A percentile compares a stretch with the other conserved stretches of the same genome.
Evolutionary conservation across 2,888 invertebrate species (phyloP).

Genomic region (Cephonodes hylas): DNA sequence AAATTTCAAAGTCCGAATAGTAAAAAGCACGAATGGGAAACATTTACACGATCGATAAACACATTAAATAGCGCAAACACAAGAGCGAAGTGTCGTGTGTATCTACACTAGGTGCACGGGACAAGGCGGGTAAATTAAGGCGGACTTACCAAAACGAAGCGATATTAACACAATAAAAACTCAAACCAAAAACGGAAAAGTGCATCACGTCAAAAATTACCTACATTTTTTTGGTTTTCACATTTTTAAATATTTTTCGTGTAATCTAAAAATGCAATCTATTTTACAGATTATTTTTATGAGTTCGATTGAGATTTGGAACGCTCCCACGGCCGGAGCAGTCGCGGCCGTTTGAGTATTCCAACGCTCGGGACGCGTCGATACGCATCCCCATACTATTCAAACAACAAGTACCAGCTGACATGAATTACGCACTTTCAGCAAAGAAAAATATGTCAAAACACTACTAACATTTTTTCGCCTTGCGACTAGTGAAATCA

Average conservation of each 20-base stretch:
- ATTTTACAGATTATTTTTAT: constrained; percentile 69
- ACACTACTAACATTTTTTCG: constrained; percentile 80
- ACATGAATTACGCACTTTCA: constrained; percentile 82
- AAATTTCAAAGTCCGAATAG: neutral
- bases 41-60: constrained; percentile 2
- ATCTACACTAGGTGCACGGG: constrained; percentile 63
- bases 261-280: constrained; percentile 69
- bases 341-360: constrained; percentile 64
- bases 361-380: constrained; percentile 49
- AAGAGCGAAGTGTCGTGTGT: constrained; percentile 31
- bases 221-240: constrained; percentile 54
- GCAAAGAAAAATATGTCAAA: constrained; percentile 83
- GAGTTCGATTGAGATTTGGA: constrained; percentile 50
- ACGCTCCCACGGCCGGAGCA: constrained; percentile 60
- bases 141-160: constrained; percentile 75
- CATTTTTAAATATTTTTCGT: constrained; percentile 51
- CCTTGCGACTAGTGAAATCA: constrained; percentile 82
- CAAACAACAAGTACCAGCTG: constrained; percentile 74
- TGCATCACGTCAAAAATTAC: constrained; percentile 76
- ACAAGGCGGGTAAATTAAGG: constrained; percentile 56
- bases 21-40: neutral
- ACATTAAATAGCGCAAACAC: constrained; percentile 37
- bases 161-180: constrained; percentile 57
- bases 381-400: constrained; percentile 45
- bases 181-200: constrained; percentile 68